These are phyloP conservation scores for Ornithorhynchus anatinus DNA, from an alignment of 2,113 vertebrate genomes.

Conservation along the genomic window DNA sequence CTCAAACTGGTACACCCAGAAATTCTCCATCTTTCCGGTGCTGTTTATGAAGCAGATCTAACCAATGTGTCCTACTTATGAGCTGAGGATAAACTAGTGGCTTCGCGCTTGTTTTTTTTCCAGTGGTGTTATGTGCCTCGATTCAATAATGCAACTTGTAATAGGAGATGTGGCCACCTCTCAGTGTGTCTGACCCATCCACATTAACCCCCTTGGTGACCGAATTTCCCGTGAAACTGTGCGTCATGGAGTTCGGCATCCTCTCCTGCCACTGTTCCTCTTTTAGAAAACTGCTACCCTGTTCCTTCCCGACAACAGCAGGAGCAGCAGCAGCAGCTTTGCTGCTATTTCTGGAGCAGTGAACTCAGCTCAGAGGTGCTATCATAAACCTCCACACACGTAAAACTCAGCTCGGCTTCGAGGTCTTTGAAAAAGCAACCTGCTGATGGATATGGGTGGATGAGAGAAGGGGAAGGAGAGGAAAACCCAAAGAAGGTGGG, in stretches of 20 bases:
- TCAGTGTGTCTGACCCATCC: neutral
- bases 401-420: slow-evolving; percentile 26
- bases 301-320: neutral
- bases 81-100: neutral
- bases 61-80: neutral
- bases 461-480: neutral
- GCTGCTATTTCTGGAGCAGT: slow-evolving; percentile 43
- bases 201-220: slow-evolving; percentile 17
- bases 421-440: slow-evolving; percentile 43
- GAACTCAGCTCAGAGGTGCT: slow-evolving; percentile 6
- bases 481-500: too few relatives aligned
- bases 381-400: slow-evolving; percentile 43
- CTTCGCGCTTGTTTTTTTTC: slow-evolving; percentile 15
- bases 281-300: neutral
- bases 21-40: slow-evolving; percentile 85
- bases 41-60: neutral
- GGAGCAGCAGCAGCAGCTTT: neutral
- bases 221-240: neutral
- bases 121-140: slow-evolving; percentile 47
- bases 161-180: slow-evolving; percentile 40
- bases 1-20: slow-evolving; percentile 88
- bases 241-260: neutral
- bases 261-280: slow-evolving; percentile 1
- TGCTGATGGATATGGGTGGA: too few relatives aligned
- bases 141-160: slow-evolving; percentile 64